phyloP scores from a whole-genome alignment of 2,888 invertebrate genomes.

The Hydriomena furcata region DNA sequence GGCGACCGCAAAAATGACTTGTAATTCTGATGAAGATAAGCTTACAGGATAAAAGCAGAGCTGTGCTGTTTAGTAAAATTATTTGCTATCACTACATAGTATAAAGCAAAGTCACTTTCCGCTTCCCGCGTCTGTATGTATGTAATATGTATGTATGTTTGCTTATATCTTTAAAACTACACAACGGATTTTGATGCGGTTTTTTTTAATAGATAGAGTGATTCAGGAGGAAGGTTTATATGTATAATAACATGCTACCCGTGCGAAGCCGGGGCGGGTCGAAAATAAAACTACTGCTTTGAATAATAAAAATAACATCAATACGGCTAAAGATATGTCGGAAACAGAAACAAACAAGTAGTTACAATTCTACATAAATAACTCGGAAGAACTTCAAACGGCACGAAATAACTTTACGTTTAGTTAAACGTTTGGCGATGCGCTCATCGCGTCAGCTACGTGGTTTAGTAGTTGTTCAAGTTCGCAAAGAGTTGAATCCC shows the following conservation, averaged over 20 bases:
- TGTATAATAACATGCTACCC: no score
- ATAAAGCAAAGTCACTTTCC: no score
- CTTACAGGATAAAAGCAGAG: no score
- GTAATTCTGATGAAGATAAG: not conserved
- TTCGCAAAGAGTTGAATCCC: constrained; percentile 39
- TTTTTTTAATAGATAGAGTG: no score
- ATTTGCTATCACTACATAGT: no score
- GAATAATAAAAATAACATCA: not conserved
- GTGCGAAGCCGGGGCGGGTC: no score
- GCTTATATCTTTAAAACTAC: no score
- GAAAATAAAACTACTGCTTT: not conserved
- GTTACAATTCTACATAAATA: constrained; percentile 23
- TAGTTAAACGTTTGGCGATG: constrained; percentile 29
- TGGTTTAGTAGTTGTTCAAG: constrained; percentile 46
- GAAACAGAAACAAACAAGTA: constrained; percentile 4
- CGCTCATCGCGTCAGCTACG: constrained; percentile 40
- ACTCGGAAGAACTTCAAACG: constrained; percentile 27
- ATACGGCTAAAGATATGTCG: not conserved
- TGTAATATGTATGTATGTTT: no score
- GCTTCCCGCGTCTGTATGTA: no score
- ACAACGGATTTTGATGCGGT: no score
- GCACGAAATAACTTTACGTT: constrained; percentile 29
- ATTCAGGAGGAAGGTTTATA: no score
- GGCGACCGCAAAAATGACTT: constrained; percentile 37
- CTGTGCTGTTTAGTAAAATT: no score